These are phyloP conservation scores for Sciurus vulgaris DNA, from an alignment of 2,797 vertebrate genomes.

Conservation along the genomic window DNA sequence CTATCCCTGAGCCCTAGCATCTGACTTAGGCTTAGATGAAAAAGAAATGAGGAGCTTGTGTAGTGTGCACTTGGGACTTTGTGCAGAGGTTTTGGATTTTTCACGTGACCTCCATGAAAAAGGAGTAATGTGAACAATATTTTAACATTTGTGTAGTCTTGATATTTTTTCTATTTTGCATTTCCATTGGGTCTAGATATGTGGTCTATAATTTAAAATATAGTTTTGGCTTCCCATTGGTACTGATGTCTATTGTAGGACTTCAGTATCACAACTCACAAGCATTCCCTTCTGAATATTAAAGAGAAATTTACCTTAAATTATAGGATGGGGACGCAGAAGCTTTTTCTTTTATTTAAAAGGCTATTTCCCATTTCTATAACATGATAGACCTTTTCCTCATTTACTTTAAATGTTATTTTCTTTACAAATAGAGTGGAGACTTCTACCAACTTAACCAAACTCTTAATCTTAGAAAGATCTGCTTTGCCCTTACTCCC, in stretches of 20 bases:
- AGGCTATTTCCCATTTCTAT: background rate
- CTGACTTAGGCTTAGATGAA: background rate
- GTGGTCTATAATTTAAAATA: background rate
- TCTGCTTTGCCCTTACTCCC: background rate
- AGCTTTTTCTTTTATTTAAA: constrained; percentile 55
- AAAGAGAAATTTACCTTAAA: constrained; percentile 1
- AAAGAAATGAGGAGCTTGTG: constrained; percentile 15
- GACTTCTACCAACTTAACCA: constrained; percentile 35
- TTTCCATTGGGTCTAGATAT: background rate
- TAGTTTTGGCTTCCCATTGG: background rate
- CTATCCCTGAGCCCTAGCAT: background rate
- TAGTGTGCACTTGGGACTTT: background rate
- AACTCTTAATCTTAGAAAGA: constrained; percentile 45
- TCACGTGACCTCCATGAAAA: background rate
- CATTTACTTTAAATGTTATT: constrained; percentile 57
- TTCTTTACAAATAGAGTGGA: constrained; percentile 55
- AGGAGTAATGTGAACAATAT: background rate
- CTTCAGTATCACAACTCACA: background rate
- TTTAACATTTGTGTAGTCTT: background rate
- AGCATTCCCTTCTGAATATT: background rate
- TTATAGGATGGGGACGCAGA: background rate
- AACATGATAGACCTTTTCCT: constrained; percentile 15
- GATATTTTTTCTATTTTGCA: background rate
- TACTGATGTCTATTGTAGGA: background rate
- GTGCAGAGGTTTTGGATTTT: background rate